Evolutionary conservation across 2,797 vertebrate species (phyloP).

Genomic region (Heteromormyrus szaboi): DNA sequence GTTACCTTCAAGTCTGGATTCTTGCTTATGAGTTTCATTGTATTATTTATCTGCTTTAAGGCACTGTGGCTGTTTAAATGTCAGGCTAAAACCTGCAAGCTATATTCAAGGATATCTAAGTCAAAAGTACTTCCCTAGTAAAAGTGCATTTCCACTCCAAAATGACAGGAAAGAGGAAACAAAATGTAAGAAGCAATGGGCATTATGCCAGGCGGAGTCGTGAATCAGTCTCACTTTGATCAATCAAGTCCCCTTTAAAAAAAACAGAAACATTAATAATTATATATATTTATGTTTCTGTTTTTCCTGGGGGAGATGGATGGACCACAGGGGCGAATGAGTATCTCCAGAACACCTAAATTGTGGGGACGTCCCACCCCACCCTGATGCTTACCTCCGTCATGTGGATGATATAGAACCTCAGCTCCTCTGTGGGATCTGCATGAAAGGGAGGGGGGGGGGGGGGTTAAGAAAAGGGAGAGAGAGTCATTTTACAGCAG

Average conservation of each 20-base stretch:
- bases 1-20: not conserved
- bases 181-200: not conserved
- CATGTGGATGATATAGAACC: conserved; percentile 87
- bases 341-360: not conserved
- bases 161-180: not conserved
- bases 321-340: not conserved
- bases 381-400: conserved; percentile 78
- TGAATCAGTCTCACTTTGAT: not conserved
- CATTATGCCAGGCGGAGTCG: not conserved
- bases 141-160: not conserved
- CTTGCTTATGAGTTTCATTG: not conserved
- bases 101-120: not conserved
- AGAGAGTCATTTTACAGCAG: not conserved
- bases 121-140: not conserved
- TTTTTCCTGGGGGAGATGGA: not conserved
- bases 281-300: not conserved
- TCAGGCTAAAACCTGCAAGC: not conserved
- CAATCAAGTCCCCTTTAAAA: not conserved
- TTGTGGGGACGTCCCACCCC: not conserved
- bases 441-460: conserved; percentile 24
- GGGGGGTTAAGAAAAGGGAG: conserved; percentile 16
- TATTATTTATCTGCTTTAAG: not conserved
- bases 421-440: conserved; percentile 78
- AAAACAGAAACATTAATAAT: not conserved
- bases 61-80: not conserved